Base-by-base conservation (phyloP, 2,888 invertebrate genomes). In the Philopedon plagiatum region DNA sequence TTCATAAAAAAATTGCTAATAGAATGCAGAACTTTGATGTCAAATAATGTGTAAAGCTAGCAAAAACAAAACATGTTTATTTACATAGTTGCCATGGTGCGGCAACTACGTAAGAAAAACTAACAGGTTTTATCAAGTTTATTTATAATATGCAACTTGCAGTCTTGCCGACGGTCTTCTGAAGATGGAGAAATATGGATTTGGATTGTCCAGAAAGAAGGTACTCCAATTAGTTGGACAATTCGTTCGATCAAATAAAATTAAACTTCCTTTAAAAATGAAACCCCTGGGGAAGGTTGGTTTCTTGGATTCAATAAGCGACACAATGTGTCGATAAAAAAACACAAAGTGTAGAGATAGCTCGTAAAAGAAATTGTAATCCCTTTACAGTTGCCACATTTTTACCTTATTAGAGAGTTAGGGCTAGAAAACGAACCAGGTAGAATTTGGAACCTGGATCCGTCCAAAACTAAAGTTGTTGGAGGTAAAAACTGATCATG, bases 261-360 rank as follows among this genome's bases (percentile, higher is more conserved):
- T 63, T 19, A 63, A 51, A 49, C 63, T 4, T 54, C 23, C 5
- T 64, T 64, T 34, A 51, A 54, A 23, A 11, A 64, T 32, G 56
- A 19, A 18, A 23, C 13, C 5, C 57, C 66, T 15, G 57, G 66
- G 4, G 15, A 37, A 44, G 57, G 44, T 26, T 66, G 66, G 66
- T 66, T 41, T 58, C 15, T 57, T 29, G 29, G 26, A 21, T 66
- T 66, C 21, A 1, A 5, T 37, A 57, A 57, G 19, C 26, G 58
- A 41, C 8, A 82, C 58, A 71, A 74, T 49, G 51, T 83, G 13
- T 58, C 66, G 1, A 19, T 49, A 26, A 83, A 83, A 78, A 79
- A 71, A 15, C 49, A 2, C 63, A 51, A 62, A 26, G 37, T 11
- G 79, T 81, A 4, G 81, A 82, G 73, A 70, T 77, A 69, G 71